A percentile compares a stretch with the other conserved stretches of the same genome.
These are phyloP conservation scores for Dasyprocta punctata DNA, from an alignment of 2,113 vertebrate species.

Conservation along the genomic window DNA sequence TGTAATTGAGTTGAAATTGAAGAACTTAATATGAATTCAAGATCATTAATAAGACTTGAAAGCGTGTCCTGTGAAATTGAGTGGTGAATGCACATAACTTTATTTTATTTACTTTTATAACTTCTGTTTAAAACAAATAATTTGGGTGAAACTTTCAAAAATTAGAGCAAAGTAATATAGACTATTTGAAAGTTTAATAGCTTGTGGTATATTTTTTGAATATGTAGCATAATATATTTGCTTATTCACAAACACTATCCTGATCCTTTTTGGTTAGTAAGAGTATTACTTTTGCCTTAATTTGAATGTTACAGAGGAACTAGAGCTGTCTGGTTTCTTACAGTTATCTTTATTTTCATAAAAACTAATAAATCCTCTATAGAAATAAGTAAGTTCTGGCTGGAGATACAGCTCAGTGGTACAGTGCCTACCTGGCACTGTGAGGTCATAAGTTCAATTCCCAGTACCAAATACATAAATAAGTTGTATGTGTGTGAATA, in stretches of 20 bases:
- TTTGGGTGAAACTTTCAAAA: constrained; percentile 14
- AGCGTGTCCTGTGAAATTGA: not conserved
- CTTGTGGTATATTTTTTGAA: not conserved
- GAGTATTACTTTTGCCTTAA: not conserved
- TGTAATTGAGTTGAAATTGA: not conserved
- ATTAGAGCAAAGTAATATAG: constrained; percentile 13
- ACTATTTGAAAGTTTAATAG: constrained; percentile 2
- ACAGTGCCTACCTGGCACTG: too few relatives aligned
- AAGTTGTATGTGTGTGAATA: too few relatives aligned
- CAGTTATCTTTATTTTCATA: not conserved
- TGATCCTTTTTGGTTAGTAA: not conserved
- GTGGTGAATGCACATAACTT: not conserved
- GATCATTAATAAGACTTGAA: not conserved
- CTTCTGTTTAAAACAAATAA: constrained; percentile 16
- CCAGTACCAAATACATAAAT: too few relatives aligned
- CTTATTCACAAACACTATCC: not conserved
- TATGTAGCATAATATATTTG: not conserved
- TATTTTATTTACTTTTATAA: not conserved
- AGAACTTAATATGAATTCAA: not conserved
- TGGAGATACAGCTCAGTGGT: too few relatives aligned
- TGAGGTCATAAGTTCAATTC: too few relatives aligned
- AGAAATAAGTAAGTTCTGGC: not conserved
- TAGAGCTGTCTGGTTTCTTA: not conserved
- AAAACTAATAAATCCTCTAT: not conserved
- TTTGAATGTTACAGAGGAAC: constrained; percentile 4